Base-by-base conservation (phyloP, 2,888 invertebrate genomes). In the Parelbella ahira region DNA sequence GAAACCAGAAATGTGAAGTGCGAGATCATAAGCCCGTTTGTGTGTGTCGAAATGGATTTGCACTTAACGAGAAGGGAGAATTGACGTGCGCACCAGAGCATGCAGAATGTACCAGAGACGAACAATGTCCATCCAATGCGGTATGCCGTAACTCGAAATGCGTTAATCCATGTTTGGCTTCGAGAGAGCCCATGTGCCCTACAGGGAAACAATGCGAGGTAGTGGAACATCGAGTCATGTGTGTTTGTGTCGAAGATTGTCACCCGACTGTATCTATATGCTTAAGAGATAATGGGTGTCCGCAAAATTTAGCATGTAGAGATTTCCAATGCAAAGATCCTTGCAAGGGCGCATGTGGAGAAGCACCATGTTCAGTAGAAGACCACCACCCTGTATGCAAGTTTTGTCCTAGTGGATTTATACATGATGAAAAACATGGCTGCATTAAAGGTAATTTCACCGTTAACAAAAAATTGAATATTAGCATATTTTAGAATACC, bases 361-460 rank as follows among this genome's bases (percentile, higher is more conserved):
- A 94, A 65, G 93, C 95, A 59, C 96, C 97, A 66, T 97, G 97
- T 90, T 93, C 93, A 88, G 96, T 96, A 66, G 95, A 96, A 91
- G 95, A 96, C 86, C 97, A 97, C 90, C 95, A 94, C 89, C 94
- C 97, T 63, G 93, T 94, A 84, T 97, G 97, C 94, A 95, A 96
- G 92, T 96, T 95, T 91, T 97, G 97, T 90, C 96, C 97, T 74
- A 91, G 91, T 86, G 97, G 96, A 90, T 97, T 94, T 91, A 93
- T 93, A 89, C 93, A 94, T 84, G 96, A 97, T 89, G 92, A 94
- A 77, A 93, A 93, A 90, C 93, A 94, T 89, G 96, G 96, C 93
- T 97, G 97, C 91, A 92, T 94, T 89, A 95, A 96, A 96, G 96
- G 97, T 97, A 97, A 96, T 82, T 75, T 61, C 57, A 60, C 57